These are phyloP conservation scores for Drosophila saltans DNA, from an alignment of 1,140 invertebrate genomes.

Conservation along the genomic window DNA sequence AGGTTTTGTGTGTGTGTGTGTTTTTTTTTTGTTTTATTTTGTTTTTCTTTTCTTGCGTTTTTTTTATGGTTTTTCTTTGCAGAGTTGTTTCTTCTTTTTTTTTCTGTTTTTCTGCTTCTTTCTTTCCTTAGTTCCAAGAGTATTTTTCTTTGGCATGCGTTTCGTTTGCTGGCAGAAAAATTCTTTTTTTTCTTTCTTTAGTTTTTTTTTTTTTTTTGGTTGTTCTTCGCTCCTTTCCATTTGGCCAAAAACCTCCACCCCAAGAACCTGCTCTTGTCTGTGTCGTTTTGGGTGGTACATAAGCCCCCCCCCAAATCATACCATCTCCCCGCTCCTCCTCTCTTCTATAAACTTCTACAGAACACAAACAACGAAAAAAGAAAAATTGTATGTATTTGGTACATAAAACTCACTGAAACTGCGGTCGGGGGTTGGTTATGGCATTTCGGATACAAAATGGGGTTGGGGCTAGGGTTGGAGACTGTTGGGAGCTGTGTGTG, in stretches of 20 bases:
- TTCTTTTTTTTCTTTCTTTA: constrained; percentile 13
- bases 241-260: constrained; percentile 47
- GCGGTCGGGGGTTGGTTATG: constrained; percentile 12
- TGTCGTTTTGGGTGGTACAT: constrained; percentile 3
- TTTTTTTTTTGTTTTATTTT: background rate
- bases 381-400: constrained; percentile 14
- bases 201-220: background rate
- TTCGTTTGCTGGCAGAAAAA: constrained; percentile 61
- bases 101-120: constrained; percentile 15
- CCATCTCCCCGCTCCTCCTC: constrained; percentile 18
- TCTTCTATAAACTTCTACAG: constrained; percentile 23
- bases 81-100: constrained; percentile 1
- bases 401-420: constrained; percentile 30
- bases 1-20: background rate
- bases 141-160: constrained; percentile 43
- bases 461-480: background rate
- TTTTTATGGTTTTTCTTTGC: constrained; percentile 20
- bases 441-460: constrained; percentile 4
- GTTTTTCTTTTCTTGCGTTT: background rate
- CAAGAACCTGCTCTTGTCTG: background rate
- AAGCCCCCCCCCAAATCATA: constrained; percentile 39
- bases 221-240: constrained; percentile 51
- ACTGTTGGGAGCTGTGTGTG: background rate
- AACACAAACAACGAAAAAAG: constrained; percentile 21
- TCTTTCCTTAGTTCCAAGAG: constrained; percentile 34